Evolutionary conservation across 2,113 vertebrate species (phyloP).

Genomic region (Brachypodius melanocephalos): DNA sequence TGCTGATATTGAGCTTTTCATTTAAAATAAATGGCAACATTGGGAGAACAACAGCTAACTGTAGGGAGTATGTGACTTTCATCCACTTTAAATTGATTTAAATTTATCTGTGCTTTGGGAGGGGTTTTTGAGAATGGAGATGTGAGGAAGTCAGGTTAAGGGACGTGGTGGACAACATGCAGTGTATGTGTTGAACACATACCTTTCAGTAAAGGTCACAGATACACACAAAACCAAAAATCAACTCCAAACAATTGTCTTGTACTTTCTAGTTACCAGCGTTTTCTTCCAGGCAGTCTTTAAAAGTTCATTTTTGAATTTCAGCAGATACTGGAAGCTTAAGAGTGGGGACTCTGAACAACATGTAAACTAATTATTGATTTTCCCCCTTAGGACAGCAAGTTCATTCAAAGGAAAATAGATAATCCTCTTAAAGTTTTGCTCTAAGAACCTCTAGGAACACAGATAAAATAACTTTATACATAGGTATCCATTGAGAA

Average conservation of each 20-base stretch:
- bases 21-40: not conserved
- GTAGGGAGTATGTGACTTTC: not conserved
- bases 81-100: not conserved
- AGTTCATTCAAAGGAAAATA: conserved; percentile 51
- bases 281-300: conserved; percentile 9
- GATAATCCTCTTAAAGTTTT: conserved; percentile 71
- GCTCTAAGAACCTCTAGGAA: conserved; percentile 50
- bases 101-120: not conserved
- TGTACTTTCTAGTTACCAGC: not conserved
- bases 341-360: conserved; percentile 7
- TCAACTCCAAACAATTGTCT: not conserved
- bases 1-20: not conserved
- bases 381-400: conserved; percentile 44
- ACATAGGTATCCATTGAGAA: conserved; percentile 53
- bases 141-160: not conserved
- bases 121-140: not conserved
- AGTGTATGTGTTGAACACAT: rapidly evolving
- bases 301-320: conserved; percentile 12
- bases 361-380: conserved; percentile 59
- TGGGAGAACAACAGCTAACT: not conserved
- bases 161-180: not conserved
- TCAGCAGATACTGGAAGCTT: conserved; percentile 20
- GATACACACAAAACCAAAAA: not conserved
- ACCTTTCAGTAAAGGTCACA: not conserved
- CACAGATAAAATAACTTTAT: conserved; percentile 57